Conservation (phyloP, 1,140 invertebrate species). For the Heliothis virescens region DNA sequence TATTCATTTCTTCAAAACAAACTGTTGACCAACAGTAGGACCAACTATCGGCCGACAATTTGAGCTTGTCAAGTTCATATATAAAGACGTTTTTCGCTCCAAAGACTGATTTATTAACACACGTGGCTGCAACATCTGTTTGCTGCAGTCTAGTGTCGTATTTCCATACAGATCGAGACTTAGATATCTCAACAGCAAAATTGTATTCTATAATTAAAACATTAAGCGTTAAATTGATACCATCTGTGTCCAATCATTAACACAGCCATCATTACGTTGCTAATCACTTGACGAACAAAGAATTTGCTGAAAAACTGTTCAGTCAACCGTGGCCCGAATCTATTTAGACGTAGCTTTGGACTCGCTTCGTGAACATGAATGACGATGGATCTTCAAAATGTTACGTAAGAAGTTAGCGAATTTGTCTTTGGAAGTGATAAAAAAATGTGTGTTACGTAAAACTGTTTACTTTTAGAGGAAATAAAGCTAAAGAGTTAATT, state of each 20-base stretch:
- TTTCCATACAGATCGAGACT: not conserved
- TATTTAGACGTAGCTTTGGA: not conserved
- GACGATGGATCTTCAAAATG: not conserved
- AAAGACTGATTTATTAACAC: too few relatives aligned
- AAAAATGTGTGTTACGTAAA: not conserved
- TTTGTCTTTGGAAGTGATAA: not conserved
- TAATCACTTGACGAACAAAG: slow-evolving; percentile 1
- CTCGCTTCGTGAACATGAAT: not conserved
- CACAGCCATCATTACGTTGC: not conserved
- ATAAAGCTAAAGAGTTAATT: too few relatives aligned
- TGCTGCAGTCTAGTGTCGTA: too few relatives aligned
- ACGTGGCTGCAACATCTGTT: too few relatives aligned
- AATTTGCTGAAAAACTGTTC: slow-evolving; percentile 37
- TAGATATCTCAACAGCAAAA: not conserved
- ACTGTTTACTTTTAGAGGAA: too few relatives aligned
- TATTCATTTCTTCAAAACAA: too few relatives aligned
- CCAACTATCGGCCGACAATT: too few relatives aligned
- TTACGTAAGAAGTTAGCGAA: not conserved
- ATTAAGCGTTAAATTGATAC: not conserved
- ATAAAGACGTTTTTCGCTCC: too few relatives aligned
- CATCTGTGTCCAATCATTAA: not conserved
- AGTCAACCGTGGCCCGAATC: slow-evolving; percentile 21
- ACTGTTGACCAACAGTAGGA: too few relatives aligned
- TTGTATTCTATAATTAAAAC: too few relatives aligned
- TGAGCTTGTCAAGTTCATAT: too few relatives aligned